Evolutionary conservation across 1,140 invertebrate species (phyloP), one percentile per base, ranked within the genome.

Genomic region (Lordiphosa stackelbergi): DNA sequence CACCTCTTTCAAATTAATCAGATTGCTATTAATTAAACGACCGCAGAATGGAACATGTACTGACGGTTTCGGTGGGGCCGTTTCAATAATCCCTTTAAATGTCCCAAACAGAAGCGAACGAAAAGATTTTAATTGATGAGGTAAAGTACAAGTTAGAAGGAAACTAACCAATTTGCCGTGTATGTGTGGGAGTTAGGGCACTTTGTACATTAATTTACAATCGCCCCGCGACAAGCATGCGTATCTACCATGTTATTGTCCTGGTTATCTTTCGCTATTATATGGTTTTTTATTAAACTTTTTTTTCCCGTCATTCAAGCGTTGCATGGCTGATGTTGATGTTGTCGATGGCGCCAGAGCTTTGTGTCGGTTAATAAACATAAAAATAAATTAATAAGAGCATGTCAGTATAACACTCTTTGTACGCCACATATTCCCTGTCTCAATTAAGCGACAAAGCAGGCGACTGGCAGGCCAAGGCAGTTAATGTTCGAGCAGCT

Each of bases 341-440:
- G 35, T 42, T 16, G 41, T 16, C 65, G 64, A 66, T 53, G 65
- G 64, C 65, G 65, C 65, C 65, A 60, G 36, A 10, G 40, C 31
- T n/a, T 28, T 53, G 48, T 48, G 65, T 48, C 37, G 53, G 64
- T 69, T 69, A 69, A 61, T 69, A 68, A 68, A 53, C 65, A 68
- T 68, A 68, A 68, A 68, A 68, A 69, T 69, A 69, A 69, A 69
- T 69, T 69, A 69, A 69, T 69, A 69, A 69, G 56, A 69, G 38
- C 40, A 38, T 41, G 47, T 43, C 40, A 48, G 48, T 37, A 55
- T 55, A 48, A 68, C 64, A 61, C 35, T 31, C 28, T 31, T 3
- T 7, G 6, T 24, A 5, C 28, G 7, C 12, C 22, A 43, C 41
- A 12, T 58, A 28, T 11, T 24, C 24, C 34, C 41, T 41, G 24